phyloP scores from a whole-genome alignment of 2,113 vertebrate species.

The Lamprologus sp. region DNA sequence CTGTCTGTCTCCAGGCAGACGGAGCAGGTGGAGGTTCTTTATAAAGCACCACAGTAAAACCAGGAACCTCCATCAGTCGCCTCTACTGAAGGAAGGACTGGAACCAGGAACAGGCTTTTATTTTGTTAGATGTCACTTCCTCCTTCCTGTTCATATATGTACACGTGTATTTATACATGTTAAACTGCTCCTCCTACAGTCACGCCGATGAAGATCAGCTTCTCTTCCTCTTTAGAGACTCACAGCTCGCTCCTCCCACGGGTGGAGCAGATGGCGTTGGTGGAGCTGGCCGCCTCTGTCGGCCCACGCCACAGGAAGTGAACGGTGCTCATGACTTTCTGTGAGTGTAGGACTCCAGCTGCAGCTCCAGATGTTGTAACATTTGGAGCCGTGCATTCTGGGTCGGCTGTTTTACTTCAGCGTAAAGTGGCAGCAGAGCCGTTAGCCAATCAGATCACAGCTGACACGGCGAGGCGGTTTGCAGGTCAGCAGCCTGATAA shows the following conservation, averaged over 20 bases:
- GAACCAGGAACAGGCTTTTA: neutral
- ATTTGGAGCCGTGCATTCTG: neutral
- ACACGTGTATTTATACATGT: conserved; percentile 18
- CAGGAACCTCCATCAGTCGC: conserved; percentile 27
- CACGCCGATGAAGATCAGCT: neutral
- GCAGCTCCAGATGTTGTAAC: neutral
- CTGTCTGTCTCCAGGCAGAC: conserved; percentile 60
- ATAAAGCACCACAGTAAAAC: conserved; percentile 82
- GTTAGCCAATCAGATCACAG: neutral
- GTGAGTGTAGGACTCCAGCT: neutral
- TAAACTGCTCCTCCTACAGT: neutral
- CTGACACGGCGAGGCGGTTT: neutral
- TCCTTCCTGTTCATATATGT: conserved; percentile 15
- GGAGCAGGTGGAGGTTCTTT: conserved; percentile 74
- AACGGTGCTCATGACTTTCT: neutral
- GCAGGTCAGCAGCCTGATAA: neutral
- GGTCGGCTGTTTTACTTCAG: neutral
- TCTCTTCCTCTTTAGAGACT: neutral
- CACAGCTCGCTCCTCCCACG: neutral
- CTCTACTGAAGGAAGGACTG: neutral
- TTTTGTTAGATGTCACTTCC: conserved; percentile 58
- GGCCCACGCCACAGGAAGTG: neutral
- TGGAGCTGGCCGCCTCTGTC: neutral
- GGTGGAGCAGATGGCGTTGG: neutral
- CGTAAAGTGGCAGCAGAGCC: neutral